These are phyloP conservation scores for Pelvicachromis taeniatus DNA, from an alignment of 2,113 vertebrate genomes.

Conservation along the genomic window DNA sequence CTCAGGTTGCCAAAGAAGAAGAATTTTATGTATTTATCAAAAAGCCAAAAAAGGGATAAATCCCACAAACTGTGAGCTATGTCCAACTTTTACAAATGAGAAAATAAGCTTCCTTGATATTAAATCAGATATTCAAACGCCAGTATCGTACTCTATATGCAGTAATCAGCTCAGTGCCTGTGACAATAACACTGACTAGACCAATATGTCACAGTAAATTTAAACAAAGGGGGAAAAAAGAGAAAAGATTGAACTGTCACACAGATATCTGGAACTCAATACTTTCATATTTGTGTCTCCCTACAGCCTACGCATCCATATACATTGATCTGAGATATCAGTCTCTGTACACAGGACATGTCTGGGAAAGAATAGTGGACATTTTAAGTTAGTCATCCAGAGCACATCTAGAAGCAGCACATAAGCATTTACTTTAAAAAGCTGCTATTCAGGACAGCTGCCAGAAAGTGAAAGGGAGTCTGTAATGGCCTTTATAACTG, in stretches of 20 bases:
- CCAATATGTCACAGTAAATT: not conserved
- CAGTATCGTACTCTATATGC: not conserved
- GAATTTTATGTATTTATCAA: not conserved
- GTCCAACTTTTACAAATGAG: not conserved
- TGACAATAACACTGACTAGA: not conserved
- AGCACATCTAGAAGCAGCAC: not conserved
- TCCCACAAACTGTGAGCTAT: not conserved
- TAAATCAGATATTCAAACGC: not conserved
- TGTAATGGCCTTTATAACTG: constrained; percentile 25
- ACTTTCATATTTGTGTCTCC: constrained; percentile 40
- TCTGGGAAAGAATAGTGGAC: constrained; percentile 23
- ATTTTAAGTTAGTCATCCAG: constrained; percentile 26
- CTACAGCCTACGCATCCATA: constrained; percentile 32
- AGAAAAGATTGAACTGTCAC: not conserved
- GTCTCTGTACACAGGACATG: constrained; percentile 43
- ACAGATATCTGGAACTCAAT: constrained; percentile 37
- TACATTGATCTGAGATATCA: constrained; percentile 22
- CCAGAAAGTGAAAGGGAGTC: constrained; percentile 36
- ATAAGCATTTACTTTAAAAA: constrained; percentile 37
- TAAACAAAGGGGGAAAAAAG: constrained; percentile 23
- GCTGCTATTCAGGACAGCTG: constrained; percentile 12
- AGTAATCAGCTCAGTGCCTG: not conserved
- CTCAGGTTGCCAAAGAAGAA: not conserved
- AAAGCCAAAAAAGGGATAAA: not conserved
- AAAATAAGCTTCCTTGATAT: not conserved